Base-by-base conservation (phyloP, 37 sponge, comb jelly and placozoan genomes). In the Axinella damicornis region DNA sequence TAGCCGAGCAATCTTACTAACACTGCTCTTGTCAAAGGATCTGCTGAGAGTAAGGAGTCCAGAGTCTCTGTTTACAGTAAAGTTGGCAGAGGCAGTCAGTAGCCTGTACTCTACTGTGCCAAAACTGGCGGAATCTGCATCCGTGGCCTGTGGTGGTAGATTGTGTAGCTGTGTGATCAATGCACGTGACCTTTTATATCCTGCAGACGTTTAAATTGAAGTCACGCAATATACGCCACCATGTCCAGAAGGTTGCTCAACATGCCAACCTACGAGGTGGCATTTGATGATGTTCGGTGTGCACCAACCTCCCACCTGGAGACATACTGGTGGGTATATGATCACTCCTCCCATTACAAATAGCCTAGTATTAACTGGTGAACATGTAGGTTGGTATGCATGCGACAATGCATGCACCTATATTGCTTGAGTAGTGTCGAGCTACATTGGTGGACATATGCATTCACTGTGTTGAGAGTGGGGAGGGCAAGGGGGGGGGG, bases 221-320 rank as follows among this genome's bases (percentile, higher is more conserved):
- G n/a, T n/a, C n/a, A n/a, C n/a, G n/a, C n/a, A n/a, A n/a, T n/a
- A n/a, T n/a, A n/a, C 5, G 62, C 62, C n/a, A n/a, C 2, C 18
- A 24, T 36, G 88, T 88, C 30, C 22, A 65, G 15, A 59, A 74
- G n/a, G 65, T 73, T 13, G 40, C 46, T 28, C 17, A 55, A 76
- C 18, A 69, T 85, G 61, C 28, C 57, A 9, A 62, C 65, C 24
- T 92, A 86, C 53, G 94, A 92, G 72, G 94, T 97, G 12, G 46
- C 60, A 63, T 97, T 97, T 88, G 95, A 94, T 2, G 98, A 97
- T 68, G 93, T 33, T 87, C 94, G 0, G 61, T 92, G n/a, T 94
- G 98, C 57, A 57, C 35, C 37, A 85, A 94, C 71, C 65, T 97
- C 12, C 74, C 75, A 21, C 71, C 65, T 0, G 34, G 37, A 19